These are phyloP conservation scores for Ypsolopha sequella DNA, from an alignment of 2,888 invertebrate species.

Conservation along the genomic window DNA sequence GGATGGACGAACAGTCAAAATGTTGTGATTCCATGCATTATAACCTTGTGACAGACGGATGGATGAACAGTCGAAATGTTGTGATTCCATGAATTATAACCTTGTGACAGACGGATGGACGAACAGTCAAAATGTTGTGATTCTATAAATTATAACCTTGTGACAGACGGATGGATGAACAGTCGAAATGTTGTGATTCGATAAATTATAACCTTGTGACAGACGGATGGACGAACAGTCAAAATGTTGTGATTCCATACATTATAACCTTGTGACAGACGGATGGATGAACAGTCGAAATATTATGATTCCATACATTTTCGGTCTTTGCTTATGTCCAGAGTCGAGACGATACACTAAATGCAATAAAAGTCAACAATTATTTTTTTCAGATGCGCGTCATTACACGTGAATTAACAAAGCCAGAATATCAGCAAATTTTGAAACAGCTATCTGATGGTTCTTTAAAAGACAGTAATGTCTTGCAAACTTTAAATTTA, in stretches of 20 bases:
- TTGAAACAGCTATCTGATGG: slow-evolving; percentile 48
- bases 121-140: background rate
- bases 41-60: background rate
- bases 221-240: background rate
- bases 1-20: background rate
- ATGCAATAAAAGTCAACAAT: background rate
- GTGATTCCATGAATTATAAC: background rate
- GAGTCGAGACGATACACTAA: background rate
- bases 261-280: background rate
- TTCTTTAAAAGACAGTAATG: slow-evolving; percentile 19
- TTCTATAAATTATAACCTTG: background rate
- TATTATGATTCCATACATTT: background rate
- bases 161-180: background rate
- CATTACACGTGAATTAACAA: slow-evolving; percentile 47
- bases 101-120: background rate
- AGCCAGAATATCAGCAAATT: slow-evolving; percentile 45
- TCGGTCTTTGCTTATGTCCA: background rate
- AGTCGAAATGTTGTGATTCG: too few species aligned
- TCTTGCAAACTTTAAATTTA: slow-evolving; percentile 25
- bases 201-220: background rate
- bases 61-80: background rate
- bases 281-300: background rate
- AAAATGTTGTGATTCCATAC: too few species aligned
- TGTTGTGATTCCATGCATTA: background rate
- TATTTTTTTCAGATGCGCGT: slow-evolving; percentile 41